phyloP scores from a whole-genome alignment of 2,888 invertebrate species.

The Tenthredo scrophulariae region DNA sequence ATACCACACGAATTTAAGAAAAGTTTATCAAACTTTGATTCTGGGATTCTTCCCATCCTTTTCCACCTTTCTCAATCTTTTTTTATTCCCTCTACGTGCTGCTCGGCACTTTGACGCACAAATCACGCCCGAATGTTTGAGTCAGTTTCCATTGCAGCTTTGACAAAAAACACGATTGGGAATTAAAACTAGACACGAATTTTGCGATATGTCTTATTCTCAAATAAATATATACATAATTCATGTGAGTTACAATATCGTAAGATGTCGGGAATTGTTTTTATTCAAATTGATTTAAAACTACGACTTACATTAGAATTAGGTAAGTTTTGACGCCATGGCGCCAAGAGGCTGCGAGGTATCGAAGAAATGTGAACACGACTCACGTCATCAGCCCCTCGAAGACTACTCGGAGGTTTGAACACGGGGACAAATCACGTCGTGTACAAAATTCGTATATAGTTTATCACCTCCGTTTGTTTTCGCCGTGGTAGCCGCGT shows the following conservation, averaged over 20 bases:
- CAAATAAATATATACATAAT: not conserved
- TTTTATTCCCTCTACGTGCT: not conserved
- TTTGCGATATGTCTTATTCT: not conserved
- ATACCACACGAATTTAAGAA: conserved; percentile 6
- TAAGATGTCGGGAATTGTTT: not conserved
- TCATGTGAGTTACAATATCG: not conserved
- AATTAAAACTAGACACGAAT: not conserved
- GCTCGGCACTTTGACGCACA: not conserved
- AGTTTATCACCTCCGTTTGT: conserved; percentile 42
- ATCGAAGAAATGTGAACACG: conserved; percentile 15
- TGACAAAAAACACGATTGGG: not conserved
- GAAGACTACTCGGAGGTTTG: not conserved
- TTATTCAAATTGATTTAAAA: conserved; percentile 18
- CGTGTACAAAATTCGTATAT: conserved; percentile 30
- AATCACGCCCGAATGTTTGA: conserved; percentile 11
- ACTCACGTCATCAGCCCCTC: conserved; percentile 7
- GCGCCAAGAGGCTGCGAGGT: not conserved
- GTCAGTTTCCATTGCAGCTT: not conserved
- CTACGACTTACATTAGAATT: not conserved
- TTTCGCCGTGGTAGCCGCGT: not conserved
- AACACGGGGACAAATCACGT: conserved; percentile 28
- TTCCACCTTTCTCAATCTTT: not conserved
- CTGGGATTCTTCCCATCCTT: not conserved
- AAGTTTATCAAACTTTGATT: conserved; percentile 23
- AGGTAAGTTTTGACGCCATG: conserved; percentile 5